Conservation (phyloP, 2,888 invertebrate species). For the Lepidocyrtoides sp. region DNA sequence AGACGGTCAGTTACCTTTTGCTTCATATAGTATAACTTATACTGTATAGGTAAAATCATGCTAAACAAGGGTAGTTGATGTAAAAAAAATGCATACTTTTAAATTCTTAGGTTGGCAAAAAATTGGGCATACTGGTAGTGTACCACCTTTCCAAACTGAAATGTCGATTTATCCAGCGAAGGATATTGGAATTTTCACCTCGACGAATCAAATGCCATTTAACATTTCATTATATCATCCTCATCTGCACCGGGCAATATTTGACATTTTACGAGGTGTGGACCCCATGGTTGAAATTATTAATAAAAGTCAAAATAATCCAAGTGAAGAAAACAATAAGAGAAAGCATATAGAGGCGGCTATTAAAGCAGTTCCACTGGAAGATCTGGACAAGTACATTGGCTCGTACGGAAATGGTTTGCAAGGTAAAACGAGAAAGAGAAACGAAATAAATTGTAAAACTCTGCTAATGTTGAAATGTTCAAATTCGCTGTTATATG, state of each 20-base stretch:
- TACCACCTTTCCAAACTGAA: slow-evolving; percentile 45
- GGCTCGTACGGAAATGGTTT: slow-evolving; percentile 38
- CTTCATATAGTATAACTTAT: no score
- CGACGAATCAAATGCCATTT: slow-evolving; percentile 40
- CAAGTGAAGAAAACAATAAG: background rate
- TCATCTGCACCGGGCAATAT: slow-evolving; percentile 8
- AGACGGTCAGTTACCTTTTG: slow-evolving; percentile 13
- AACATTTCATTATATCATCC: background rate
- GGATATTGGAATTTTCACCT: slow-evolving; percentile 62
- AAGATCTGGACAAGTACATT: background rate
- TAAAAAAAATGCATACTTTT: no score
- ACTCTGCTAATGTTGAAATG: no score
- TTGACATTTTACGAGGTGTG: slow-evolving; percentile 17
- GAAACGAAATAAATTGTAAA: background rate
- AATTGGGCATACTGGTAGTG: slow-evolving; percentile 55
- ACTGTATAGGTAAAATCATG: no score
- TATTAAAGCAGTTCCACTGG: background rate
- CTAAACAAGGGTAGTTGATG: background rate
- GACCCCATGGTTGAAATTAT: no score
- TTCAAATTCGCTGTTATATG: background rate
- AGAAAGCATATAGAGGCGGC: background rate
- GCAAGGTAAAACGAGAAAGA: slow-evolving; percentile 22
- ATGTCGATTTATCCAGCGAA: slow-evolving; percentile 64
- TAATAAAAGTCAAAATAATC: no score
- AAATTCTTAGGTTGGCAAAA: slow-evolving; percentile 53